Percentiles rank a stretch among this genome's conserved stretches.
phyloP scores from a whole-genome alignment of 2,797 vertebrate genomes.

The Myotis myotis region DNA sequence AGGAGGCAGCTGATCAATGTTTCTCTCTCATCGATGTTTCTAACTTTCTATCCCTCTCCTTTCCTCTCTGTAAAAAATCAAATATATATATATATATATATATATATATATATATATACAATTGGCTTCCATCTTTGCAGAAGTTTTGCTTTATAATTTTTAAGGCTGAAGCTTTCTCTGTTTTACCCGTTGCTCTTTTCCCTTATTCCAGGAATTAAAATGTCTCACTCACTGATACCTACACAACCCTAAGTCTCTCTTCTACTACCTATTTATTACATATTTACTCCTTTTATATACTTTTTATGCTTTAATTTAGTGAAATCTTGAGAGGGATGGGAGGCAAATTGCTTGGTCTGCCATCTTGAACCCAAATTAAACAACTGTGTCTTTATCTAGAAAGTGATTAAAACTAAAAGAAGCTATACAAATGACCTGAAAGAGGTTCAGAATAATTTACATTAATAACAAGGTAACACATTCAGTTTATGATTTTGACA shows the following conservation, averaged over 20 bases:
- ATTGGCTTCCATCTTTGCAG: not conserved
- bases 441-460: slow-evolving; percentile 5
- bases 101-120: not conserved
- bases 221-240: not conserved
- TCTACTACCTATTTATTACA: not conserved
- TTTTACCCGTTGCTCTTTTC: not conserved
- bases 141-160: not conserved
- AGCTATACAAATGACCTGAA: not conserved
- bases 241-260: not conserved
- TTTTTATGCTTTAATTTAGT: slow-evolving; percentile 3
- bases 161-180: not conserved
- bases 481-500: slow-evolving; percentile 2
- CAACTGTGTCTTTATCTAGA: not conserved
- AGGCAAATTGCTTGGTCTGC: not conserved
- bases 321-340: not conserved
- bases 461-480: not conserved
- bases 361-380: not conserved
- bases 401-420: slow-evolving; percentile 14
- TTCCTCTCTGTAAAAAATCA: no score
- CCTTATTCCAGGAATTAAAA: not conserved
- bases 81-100: no score
- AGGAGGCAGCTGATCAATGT: no score
- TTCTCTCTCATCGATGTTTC: no score
- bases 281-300: not conserved
- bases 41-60: no score